Evolutionary conservation across 1,140 invertebrate species (phyloP).

Genomic region (Drosophila tani): DNA sequence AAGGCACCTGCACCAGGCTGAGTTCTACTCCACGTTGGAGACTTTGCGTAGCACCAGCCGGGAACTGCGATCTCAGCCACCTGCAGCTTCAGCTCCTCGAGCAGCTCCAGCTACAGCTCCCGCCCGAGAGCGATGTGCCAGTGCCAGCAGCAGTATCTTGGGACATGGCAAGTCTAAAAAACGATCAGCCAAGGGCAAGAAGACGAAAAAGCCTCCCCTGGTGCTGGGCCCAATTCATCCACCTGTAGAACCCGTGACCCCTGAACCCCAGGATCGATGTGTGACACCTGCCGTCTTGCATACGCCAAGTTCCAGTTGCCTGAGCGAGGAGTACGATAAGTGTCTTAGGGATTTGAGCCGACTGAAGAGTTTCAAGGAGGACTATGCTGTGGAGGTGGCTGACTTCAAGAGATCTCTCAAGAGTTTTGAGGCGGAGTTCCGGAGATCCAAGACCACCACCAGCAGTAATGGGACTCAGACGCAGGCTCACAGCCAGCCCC

Average conservation of each 20-base stretch:
- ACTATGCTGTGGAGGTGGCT: conserved; percentile 70
- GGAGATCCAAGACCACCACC: conserved; percentile 61
- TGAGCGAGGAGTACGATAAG: conserved; percentile 69
- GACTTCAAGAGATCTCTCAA: conserved; percentile 75
- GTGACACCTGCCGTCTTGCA: conserved; percentile 2
- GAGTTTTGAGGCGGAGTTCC: conserved; percentile 69
- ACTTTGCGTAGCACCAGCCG: conserved; percentile 72
- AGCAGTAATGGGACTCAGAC: conserved; percentile 49
- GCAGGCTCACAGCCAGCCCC: conserved; percentile 15
- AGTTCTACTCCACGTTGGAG: conserved; percentile 78
- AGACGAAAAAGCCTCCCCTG: conserved; percentile 43
- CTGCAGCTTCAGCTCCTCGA: not conserved
- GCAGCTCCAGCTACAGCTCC: not conserved
- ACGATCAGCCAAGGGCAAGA: conserved; percentile 46
- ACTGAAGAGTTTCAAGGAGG: conserved; percentile 70
- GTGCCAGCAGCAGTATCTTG: conserved; percentile 41
- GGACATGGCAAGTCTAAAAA: conserved; percentile 51
- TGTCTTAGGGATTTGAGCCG: conserved; percentile 61
- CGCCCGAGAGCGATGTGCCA: conserved; percentile 37
- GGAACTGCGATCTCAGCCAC: conserved; percentile 58
- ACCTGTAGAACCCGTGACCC: conserved; percentile 1
- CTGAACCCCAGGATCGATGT: conserved; percentile 13
- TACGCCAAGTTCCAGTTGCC: conserved; percentile 36
- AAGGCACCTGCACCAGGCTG: conserved; percentile 76
- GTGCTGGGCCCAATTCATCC: conserved; percentile 15